Evolutionary conservation across 2,797 vertebrate species (phyloP).

Genomic region (Acomys russatus): DNA sequence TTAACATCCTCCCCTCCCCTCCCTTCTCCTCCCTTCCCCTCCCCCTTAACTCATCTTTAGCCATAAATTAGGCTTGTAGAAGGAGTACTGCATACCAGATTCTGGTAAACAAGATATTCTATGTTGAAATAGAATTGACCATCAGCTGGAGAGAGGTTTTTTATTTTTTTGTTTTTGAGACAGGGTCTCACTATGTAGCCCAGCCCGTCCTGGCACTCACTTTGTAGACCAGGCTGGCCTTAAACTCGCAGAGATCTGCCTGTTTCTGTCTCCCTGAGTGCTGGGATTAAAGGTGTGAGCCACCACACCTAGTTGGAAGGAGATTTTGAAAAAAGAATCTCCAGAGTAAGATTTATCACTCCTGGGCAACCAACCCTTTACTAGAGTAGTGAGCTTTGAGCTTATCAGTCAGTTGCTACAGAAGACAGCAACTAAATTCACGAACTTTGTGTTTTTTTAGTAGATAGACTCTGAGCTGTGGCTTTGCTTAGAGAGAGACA

Average conservation of each 20-base stretch:
- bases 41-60: background rate
- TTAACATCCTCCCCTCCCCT: background rate
- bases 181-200: background rate
- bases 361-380: background rate
- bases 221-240: background rate
- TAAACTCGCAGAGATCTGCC: background rate
- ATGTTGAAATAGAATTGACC: background rate
- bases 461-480: background rate
- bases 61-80: background rate
- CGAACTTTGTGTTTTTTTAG: background rate
- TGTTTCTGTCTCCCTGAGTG: background rate
- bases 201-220: background rate
- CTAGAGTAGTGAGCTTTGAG: background rate
- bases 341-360: background rate
- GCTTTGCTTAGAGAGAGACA: background rate
- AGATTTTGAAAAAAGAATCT: background rate
- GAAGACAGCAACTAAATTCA: background rate
- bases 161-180: background rate
- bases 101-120: background rate
- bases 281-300: background rate
- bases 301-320: background rate
- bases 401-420: constrained; percentile 4
- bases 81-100: background rate
- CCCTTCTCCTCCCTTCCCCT: no score
- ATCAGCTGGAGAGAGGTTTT: background rate